phyloP scores from a whole-genome alignment of 1,140 invertebrate genomes.

The Pinna nobilis region DNA sequence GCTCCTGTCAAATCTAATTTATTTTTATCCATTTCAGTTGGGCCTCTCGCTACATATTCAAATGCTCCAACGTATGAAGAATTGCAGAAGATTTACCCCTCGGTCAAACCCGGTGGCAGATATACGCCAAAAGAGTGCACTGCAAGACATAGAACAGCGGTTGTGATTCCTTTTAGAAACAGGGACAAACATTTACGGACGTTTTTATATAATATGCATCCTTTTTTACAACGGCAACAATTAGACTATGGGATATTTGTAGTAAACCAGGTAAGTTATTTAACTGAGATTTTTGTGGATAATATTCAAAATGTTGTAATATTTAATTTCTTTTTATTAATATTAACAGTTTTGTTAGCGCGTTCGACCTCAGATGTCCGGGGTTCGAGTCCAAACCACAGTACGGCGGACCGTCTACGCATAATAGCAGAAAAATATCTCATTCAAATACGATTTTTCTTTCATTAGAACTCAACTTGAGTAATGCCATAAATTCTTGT shows the following conservation, averaged over 20 bases:
- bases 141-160: constrained; percentile 50
- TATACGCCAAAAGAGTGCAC: constrained; percentile 51
- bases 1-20: no score
- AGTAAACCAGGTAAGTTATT: constrained; percentile 55
- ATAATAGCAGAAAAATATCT: no score
- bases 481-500: no score
- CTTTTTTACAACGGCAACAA: constrained; percentile 58
- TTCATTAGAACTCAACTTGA: no score
- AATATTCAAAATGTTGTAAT: no score
- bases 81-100: constrained; percentile 18
- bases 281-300: not conserved
- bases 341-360: no score
- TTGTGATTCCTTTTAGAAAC: constrained; percentile 63
- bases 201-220: constrained; percentile 63
- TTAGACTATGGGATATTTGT: constrained; percentile 64
- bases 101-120: constrained; percentile 48
- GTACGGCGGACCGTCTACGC: no score
- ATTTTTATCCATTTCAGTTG: constrained; percentile 20
- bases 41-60: constrained; percentile 31
- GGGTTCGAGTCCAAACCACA: no score
- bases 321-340: no score
- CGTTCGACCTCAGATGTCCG: no score
- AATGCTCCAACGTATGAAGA: constrained; percentile 14
- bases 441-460: no score
- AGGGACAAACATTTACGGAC: constrained; percentile 56